Percentiles rank a stretch among this genome's conserved stretches.
Evolutionary conservation across 2,797 vertebrate species (phyloP).

Genomic region (Aldrovandia affinis): DNA sequence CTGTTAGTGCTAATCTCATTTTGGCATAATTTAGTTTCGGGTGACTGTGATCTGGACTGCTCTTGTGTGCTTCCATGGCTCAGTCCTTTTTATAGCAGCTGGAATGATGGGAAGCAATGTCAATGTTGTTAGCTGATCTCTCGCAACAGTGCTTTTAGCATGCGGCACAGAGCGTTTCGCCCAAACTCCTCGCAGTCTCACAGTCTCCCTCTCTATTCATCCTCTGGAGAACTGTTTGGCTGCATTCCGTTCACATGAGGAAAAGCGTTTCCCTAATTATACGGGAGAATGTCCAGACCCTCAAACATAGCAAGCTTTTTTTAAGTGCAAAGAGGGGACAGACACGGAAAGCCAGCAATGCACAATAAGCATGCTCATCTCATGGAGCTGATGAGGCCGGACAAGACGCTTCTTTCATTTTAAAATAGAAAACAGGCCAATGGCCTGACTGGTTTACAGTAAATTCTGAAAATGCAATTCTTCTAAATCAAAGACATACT

Average conservation of each 20-base stretch:
- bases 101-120: slow-evolving; percentile 55
- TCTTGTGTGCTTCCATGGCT: slow-evolving; percentile 50
- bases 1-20: slow-evolving; percentile 58
- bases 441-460: neutral
- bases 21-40: slow-evolving; percentile 55
- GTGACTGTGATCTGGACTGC: slow-evolving; percentile 46
- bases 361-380: slow-evolving; percentile 19
- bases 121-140: slow-evolving; percentile 52
- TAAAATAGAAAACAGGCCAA: slow-evolving; percentile 15
- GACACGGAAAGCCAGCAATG: neutral
- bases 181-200: neutral
- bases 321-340: slow-evolving; percentile 16
- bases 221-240: slow-evolving; percentile 19
- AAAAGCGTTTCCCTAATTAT: slow-evolving; percentile 28
- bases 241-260: slow-evolving; percentile 32
- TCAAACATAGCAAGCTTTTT: slow-evolving; percentile 24
- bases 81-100: slow-evolving; percentile 38
- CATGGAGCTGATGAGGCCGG: neutral
- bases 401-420: slow-evolving; percentile 18
- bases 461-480: slow-evolving; percentile 17
- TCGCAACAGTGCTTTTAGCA: slow-evolving; percentile 41
- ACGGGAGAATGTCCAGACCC: slow-evolving; percentile 28
- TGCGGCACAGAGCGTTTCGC: neutral
- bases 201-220: neutral
- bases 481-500: neutral